These are phyloP conservation scores for Amblyteles armatorius DNA, from an alignment of 2,888 invertebrate species.

Conservation along the genomic window DNA sequence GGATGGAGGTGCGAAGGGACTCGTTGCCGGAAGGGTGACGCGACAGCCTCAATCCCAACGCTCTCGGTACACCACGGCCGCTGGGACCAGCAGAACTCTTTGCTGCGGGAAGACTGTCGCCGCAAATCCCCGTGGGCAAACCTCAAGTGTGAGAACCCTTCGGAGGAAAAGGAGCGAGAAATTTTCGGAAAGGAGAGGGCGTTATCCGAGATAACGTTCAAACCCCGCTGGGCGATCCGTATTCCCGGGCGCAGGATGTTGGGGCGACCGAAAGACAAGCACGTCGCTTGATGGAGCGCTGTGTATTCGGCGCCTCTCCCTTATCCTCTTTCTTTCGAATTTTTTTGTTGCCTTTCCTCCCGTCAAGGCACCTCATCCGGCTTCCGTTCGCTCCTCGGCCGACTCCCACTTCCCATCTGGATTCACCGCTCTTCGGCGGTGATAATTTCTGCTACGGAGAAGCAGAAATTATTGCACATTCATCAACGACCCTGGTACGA, in stretches of 20 bases:
- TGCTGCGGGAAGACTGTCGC: conserved; percentile 18
- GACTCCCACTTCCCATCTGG: neutral
- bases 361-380: conserved; percentile 7
- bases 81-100: conserved; percentile 26
- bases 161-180: conserved; percentile 8
- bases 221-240: conserved; percentile 2
- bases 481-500: neutral
- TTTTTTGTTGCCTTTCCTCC: conserved; percentile 20
- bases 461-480: neutral
- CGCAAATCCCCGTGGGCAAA: conserved; percentile 42
- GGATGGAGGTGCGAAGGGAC: conserved; percentile 5
- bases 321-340: neutral
- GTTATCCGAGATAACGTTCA: conserved; percentile 13
- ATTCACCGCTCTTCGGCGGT: neutral
- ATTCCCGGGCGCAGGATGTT: conserved; percentile 2
- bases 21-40: conserved; percentile 15
- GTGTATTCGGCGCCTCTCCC: neutral
- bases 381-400: conserved; percentile 6
- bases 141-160: conserved; percentile 17
- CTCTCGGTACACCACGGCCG: conserved; percentile 13
- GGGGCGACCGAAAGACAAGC: conserved; percentile 3
- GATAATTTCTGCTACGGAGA: neutral
- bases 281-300: conserved; percentile 9
- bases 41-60: conserved; percentile 10
- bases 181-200: conserved; percentile 1